Base-by-base conservation (phyloP, 2,113 vertebrate species). In the Halcyon senegalensis region DNA sequence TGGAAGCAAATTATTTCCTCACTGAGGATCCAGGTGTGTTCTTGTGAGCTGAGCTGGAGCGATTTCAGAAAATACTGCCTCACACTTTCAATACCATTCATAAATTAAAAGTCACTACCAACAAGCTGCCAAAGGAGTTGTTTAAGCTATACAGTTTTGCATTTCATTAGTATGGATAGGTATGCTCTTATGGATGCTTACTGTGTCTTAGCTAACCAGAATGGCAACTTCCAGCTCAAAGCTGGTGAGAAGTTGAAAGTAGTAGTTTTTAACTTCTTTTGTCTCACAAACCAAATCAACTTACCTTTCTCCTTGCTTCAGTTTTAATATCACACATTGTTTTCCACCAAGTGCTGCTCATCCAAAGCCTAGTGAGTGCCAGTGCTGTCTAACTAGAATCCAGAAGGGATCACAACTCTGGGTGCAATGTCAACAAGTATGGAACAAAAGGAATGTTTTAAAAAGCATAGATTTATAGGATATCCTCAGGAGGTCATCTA, bases 21-120 rank as follows among this genome's bases (percentile, higher is more conserved):
- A 46, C n/a, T 0, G 0, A 62, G 11, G 12, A 41, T 31, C 13
- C 9, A 11, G 14, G 30, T 1, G 0, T 50, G 19, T n/a, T 75
- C 44, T 67, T 75, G 48, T 74, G 79, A 82, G 78, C 7, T 7
- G 10, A 72, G 18, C 7, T 48, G 24, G 1, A 92, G 14, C 4
- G 50, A n/a, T 55, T 87, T 88, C 69, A 84, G 73, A 80, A 95
- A 89, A 70, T 33, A 53, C 7, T 62, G 24, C 16, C 27, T 18
- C 20, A 53, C 5, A 6, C 46, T 87, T 87, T 70, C 75, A 63
- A 43, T 27, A 43, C 16, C 10, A n/a, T 72, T 82, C 56, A 13
- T 50, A 87, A 82, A 79, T 59, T 79, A 35, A 48, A 73, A 92
- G 39, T 17, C 14, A 25, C 20, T 28, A 72, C 11, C 55, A 70